Evolutionary conservation across 2,888 invertebrate genomes (phyloP).

Genomic region (Clusia tigrina): DNA sequence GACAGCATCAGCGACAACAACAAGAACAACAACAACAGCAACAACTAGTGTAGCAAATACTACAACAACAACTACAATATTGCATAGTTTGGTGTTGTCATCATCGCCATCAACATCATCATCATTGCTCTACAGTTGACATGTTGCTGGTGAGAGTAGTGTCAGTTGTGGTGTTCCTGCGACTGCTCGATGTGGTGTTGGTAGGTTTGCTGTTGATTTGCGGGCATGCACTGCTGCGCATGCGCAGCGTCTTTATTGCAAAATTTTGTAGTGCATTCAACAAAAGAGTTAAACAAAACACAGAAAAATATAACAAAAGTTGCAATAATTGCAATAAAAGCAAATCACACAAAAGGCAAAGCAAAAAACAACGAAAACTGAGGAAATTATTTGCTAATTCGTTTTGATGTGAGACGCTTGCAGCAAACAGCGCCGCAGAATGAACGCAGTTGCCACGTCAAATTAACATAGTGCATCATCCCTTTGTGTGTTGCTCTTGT

Average conservation of each 20-base stretch:
- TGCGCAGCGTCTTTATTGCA: conserved; percentile 18
- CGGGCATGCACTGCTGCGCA: neutral
- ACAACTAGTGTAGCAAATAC: neutral
- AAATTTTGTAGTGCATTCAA: conserved; percentile 3
- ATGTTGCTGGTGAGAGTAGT: conserved; percentile 1
- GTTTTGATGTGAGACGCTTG: neutral
- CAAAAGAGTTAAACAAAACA: neutral
- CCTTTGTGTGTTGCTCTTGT: too few relatives aligned
- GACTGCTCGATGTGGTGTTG: too few relatives aligned
- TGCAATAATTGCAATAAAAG: neutral
- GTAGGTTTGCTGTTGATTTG: neutral
- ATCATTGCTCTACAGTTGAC: neutral
- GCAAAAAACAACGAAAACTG: neutral
- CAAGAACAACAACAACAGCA: neutral
- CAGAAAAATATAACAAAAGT: neutral
- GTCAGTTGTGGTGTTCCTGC: too few relatives aligned
- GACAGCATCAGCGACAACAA: conserved; percentile 8
- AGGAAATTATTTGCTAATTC: neutral
- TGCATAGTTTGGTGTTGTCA: neutral
- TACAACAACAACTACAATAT: neutral
- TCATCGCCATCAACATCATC: neutral
- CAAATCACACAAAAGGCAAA: neutral
- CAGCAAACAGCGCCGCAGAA: too few relatives aligned
- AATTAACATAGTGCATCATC: too few relatives aligned
- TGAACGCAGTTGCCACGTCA: too few relatives aligned